These are phyloP conservation scores for Rachycentron canadum DNA, from an alignment of 2,797 vertebrate genomes.

Conservation along the genomic window DNA sequence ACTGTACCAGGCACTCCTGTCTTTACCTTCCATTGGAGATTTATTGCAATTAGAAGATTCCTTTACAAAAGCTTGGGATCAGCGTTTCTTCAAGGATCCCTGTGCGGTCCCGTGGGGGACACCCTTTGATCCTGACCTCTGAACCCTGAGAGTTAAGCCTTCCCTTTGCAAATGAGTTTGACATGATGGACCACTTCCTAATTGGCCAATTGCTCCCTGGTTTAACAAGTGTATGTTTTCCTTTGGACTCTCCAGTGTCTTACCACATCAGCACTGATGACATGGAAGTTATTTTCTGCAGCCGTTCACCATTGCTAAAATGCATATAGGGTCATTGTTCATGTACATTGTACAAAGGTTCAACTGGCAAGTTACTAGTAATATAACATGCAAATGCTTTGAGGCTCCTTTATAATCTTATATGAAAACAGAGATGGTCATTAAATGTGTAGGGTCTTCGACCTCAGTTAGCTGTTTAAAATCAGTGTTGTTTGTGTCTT, in stretches of 20 bases:
- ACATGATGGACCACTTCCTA: slow-evolving; percentile 87
- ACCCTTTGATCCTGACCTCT: slow-evolving; percentile 86
- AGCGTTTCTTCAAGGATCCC: slow-evolving; percentile 81
- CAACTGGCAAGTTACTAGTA: slow-evolving; percentile 7
- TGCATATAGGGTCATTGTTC: neutral
- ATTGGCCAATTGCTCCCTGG: slow-evolving; percentile 82
- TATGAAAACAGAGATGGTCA: slow-evolving; percentile 2
- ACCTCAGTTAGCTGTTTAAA: slow-evolving; percentile 2
- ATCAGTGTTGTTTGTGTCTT: slow-evolving; percentile 31
- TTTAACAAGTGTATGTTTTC: slow-evolving; percentile 78
- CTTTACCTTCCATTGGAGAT: slow-evolving; percentile 84
- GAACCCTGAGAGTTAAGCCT: slow-evolving; percentile 86
- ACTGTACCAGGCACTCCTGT: slow-evolving; percentile 80
- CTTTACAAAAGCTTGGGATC: slow-evolving; percentile 87
- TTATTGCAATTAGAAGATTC: slow-evolving; percentile 89
- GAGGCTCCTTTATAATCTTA: neutral
- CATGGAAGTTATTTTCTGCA: slow-evolving; percentile 23
- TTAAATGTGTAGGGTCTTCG: slow-evolving; percentile 25
- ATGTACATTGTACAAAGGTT: slow-evolving; percentile 20
- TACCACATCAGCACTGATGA: slow-evolving; percentile 35
- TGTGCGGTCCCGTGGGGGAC: slow-evolving; percentile 82
- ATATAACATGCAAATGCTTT: slow-evolving; percentile 17
- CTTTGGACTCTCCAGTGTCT: slow-evolving; percentile 45
- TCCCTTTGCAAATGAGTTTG: slow-evolving; percentile 85
- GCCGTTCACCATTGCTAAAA: neutral